These are phyloP conservation scores for Cyrtodaria siliqua DNA, from an alignment of 2,888 invertebrate species.

Conservation along the genomic window DNA sequence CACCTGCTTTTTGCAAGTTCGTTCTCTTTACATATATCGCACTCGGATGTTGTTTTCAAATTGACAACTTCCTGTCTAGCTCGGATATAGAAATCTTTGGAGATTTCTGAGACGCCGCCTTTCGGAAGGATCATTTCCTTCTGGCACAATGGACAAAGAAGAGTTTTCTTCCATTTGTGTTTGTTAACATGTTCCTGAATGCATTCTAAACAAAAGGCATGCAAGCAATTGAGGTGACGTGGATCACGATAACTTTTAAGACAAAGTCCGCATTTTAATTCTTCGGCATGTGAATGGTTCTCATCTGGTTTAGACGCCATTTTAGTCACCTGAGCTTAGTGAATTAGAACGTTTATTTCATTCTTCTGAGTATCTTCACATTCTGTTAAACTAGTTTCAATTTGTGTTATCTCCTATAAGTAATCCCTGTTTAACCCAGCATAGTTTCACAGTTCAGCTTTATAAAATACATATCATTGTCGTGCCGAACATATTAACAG, in stretches of 20 bases:
- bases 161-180: slow-evolving; percentile 61
- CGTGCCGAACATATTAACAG: too few relatives aligned
- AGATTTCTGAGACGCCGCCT: slow-evolving; percentile 56
- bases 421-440: too few relatives aligned
- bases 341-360: too few relatives aligned
- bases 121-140: slow-evolving; percentile 66
- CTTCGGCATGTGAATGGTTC: slow-evolving; percentile 28
- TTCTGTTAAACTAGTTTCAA: too few relatives aligned
- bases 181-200: slow-evolving; percentile 61
- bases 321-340: too few relatives aligned
- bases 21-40: slow-evolving; percentile 60
- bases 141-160: slow-evolving; percentile 67
- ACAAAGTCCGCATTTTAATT: slow-evolving; percentile 62
- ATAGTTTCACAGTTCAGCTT: too few relatives aligned
- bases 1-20: slow-evolving; percentile 60
- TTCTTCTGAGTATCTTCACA: too few relatives aligned
- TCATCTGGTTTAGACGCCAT: slow-evolving; percentile 29
- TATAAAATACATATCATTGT: too few relatives aligned
- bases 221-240: slow-evolving; percentile 65
- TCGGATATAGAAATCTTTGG: slow-evolving; percentile 65
- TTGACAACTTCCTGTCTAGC: slow-evolving; percentile 62
- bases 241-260: slow-evolving; percentile 64
- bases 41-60: slow-evolving; percentile 59
- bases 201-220: slow-evolving; percentile 68
- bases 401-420: too few relatives aligned